Percentiles rank a stretch among this genome's conserved stretches.
These are phyloP conservation scores for Cantharis rufa DNA, from an alignment of 2,888 invertebrate species.

Conservation along the genomic window DNA sequence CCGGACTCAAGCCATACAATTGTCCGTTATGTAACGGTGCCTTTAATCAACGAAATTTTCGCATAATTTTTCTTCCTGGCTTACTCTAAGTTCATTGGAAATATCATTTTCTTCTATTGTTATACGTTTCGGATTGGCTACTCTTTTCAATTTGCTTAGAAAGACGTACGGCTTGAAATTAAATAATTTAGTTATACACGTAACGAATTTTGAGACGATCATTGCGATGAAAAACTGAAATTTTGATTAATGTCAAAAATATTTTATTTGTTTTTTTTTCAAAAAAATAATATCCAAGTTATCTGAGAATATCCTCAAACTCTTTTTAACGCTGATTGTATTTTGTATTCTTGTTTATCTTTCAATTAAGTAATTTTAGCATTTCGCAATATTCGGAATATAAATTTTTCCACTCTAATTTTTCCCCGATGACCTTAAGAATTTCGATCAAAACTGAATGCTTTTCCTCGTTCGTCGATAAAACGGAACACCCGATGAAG, in stretches of 20 bases:
- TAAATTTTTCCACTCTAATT: constrained; percentile 84
- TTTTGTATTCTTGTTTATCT: too few relatives aligned
- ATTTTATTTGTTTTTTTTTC: background rate
- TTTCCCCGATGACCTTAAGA: constrained; percentile 74
- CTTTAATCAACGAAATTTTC: too few relatives aligned
- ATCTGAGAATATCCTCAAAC: background rate
- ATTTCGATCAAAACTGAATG: constrained; percentile 76
- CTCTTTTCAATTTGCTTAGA: background rate
- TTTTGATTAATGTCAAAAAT: background rate
- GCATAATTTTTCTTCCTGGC: background rate
- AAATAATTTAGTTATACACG: background rate
- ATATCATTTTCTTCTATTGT: background rate
- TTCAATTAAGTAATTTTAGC: too few relatives aligned
- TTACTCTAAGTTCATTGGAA: too few relatives aligned
- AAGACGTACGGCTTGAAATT: background rate
- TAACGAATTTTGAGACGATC: background rate
- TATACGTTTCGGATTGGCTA: background rate
- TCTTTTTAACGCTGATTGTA: too few relatives aligned
- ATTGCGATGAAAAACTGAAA: background rate
- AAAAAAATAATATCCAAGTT: background rate
- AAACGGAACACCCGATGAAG: constrained; percentile 72
- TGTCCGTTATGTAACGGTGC: too few relatives aligned
- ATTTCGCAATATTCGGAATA: constrained; percentile 84
- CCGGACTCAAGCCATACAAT: too few relatives aligned
- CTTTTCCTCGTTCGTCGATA: constrained; percentile 67